Conservation (phyloP, 2,113 vertebrate genomes). For the Antennarius striatus region DNA sequence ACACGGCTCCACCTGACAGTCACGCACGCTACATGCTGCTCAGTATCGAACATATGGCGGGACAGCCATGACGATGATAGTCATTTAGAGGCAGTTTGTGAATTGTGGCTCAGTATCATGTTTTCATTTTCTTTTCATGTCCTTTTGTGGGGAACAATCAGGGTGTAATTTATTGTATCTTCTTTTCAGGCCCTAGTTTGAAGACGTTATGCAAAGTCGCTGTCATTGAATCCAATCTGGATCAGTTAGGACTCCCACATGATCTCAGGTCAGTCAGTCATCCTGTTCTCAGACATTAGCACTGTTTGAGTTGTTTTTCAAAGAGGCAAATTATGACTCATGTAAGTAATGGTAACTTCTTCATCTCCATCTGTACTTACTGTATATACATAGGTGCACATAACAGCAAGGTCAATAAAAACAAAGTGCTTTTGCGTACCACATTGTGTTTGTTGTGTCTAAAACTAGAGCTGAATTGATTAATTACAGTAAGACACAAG, state of each 20-base stretch:
- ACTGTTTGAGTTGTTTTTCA: conserved; percentile 19
- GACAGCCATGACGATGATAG: conserved; percentile 20
- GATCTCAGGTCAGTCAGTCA: conserved; percentile 90
- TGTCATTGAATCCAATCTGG: conserved; percentile 96
- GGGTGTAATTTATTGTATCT: conserved; percentile 46
- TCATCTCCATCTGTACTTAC: too few relatives aligned
- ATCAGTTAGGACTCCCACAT: conserved; percentile 96
- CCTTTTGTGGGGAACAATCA: background rate
- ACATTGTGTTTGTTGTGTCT: too few relatives aligned
- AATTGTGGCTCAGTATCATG: background rate
- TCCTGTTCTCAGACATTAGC: conserved; percentile 1
- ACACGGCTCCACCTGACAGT: conserved; percentile 45
- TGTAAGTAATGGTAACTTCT: background rate
- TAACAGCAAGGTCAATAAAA: too few relatives aligned
- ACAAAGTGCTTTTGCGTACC: too few relatives aligned
- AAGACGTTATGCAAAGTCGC: conserved; percentile 98
- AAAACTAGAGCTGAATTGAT: too few relatives aligned
- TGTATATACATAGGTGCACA: too few relatives aligned
- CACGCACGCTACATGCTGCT: conserved; percentile 33
- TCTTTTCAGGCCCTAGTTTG: conserved; percentile 90
- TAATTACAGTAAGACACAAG: too few relatives aligned
- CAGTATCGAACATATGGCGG: conserved; percentile 61
- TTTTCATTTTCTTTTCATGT: too few relatives aligned
- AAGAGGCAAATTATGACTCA: conserved; percentile 46
- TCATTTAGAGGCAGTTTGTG: conserved; percentile 12